Evolutionary conservation across 1,140 invertebrate genomes (phyloP).

Genomic region (Antheraea mylitta): DNA sequence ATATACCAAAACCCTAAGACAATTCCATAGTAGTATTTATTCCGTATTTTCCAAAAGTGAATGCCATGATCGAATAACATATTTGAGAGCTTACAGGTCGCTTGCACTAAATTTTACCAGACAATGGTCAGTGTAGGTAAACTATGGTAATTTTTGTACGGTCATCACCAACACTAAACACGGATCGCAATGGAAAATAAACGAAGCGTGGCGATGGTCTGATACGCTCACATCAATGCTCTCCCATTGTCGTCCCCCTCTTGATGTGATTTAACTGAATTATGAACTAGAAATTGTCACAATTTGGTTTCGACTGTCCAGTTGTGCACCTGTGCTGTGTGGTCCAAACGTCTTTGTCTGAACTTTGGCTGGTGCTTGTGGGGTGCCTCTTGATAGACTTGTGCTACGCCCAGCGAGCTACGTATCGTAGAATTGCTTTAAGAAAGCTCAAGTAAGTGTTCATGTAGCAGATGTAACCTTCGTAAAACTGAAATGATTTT

Average conservation of each 20-base stretch:
- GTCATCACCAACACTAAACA: constrained; percentile 48
- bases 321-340: constrained; percentile 47
- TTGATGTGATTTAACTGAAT: constrained; percentile 75
- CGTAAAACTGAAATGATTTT: neutral
- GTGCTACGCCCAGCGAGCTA: constrained; percentile 46
- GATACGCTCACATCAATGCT: constrained; percentile 71
- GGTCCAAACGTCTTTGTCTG: constrained; percentile 27
- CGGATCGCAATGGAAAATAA: constrained; percentile 61
- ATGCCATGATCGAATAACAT: neutral
- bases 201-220: constrained; percentile 68
- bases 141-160: constrained; percentile 50
- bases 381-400: constrained; percentile 29
- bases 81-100: constrained; percentile 29
- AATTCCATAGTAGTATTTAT: too few relatives aligned
- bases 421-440: constrained; percentile 35
- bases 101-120: constrained; percentile 28
- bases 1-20: too few relatives aligned
- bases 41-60: too few relatives aligned
- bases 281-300: constrained; percentile 67
- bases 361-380: constrained; percentile 22
- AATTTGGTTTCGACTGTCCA: constrained; percentile 64
- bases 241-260: constrained; percentile 71
- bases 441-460: constrained; percentile 57
- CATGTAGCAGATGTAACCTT: neutral
- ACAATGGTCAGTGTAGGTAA: constrained; percentile 31